Conservation (phyloP, 2,113 vertebrate genomes). For the Archilochus colubris region DNA sequence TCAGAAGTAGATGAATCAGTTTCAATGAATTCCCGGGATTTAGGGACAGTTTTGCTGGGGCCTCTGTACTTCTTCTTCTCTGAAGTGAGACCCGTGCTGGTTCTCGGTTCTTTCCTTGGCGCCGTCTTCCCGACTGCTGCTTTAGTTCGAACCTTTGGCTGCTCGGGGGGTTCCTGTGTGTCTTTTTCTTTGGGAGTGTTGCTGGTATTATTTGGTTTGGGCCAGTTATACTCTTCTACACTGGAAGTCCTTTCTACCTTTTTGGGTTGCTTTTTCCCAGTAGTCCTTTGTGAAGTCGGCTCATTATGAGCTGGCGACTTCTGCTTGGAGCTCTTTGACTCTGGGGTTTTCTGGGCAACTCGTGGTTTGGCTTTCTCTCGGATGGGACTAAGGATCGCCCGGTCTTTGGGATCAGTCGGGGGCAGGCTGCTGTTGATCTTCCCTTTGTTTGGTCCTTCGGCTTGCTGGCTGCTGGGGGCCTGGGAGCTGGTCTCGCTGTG, state of each 20-base stretch:
- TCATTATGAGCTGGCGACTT: slow-evolving; percentile 87
- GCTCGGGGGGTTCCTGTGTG: slow-evolving; percentile 80
- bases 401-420: slow-evolving; percentile 79
- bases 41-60: slow-evolving; percentile 89
- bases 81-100: slow-evolving; percentile 68
- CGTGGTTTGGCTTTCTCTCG: slow-evolving; percentile 91
- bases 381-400: slow-evolving; percentile 79
- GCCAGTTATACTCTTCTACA: slow-evolving; percentile 86
- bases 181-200: slow-evolving; percentile 92
- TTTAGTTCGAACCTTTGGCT: slow-evolving; percentile 87
- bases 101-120: slow-evolving; percentile 92
- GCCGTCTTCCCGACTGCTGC: slow-evolving; percentile 85
- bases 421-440: slow-evolving; percentile 77
- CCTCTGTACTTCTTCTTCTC: slow-evolving; percentile 96
- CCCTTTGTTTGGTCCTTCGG: slow-evolving; percentile 80
- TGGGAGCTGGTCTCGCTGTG: slow-evolving; percentile 77
- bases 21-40: slow-evolving; percentile 96
- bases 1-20: slow-evolving; percentile 95
- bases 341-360: slow-evolving; percentile 85
- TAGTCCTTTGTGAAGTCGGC: slow-evolving; percentile 83
- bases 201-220: slow-evolving; percentile 86
- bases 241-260: slow-evolving; percentile 87
- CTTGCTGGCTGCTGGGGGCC: slow-evolving; percentile 75
- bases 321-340: slow-evolving; percentile 88
- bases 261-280: slow-evolving; percentile 91